Evolutionary conservation across 2,113 vertebrate genomes (phyloP).

Genomic region (rat (Rattus norvegicus)): DNA sequence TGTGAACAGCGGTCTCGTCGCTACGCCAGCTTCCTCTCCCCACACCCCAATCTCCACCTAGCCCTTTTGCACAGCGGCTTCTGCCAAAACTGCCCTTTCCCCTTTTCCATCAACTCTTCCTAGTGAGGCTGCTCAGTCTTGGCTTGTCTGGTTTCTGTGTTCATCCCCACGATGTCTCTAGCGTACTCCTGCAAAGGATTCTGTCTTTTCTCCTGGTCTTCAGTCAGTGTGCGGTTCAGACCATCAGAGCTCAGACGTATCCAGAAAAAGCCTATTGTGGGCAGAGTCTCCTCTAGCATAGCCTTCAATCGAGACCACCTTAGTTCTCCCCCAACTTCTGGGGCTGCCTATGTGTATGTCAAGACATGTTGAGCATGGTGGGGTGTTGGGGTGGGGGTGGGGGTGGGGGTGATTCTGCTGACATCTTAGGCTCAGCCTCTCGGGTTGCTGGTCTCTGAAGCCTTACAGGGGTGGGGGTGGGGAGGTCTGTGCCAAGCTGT

Average conservation of each 20-base stretch:
- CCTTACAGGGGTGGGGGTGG: background rate
- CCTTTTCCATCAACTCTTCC: background rate
- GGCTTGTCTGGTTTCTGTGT: background rate
- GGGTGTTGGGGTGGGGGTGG: too few relatives aligned
- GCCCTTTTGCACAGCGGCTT: background rate
- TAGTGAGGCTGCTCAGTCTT: background rate
- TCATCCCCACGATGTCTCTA: background rate
- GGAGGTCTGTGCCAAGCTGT: background rate
- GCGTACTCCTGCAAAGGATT: background rate
- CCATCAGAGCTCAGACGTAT: background rate
- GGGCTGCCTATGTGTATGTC: background rate
- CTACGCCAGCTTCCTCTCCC: background rate
- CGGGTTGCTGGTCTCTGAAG: background rate
- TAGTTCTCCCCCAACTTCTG: background rate
- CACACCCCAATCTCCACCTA: background rate
- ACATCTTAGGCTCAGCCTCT: background rate
- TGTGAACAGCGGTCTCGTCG: too few relatives aligned
- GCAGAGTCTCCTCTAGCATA: accelerated
- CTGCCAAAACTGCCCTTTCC: background rate
- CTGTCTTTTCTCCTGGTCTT: too few relatives aligned
- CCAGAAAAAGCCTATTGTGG: background rate
- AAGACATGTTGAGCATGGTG: background rate
- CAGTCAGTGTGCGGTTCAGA: too few relatives aligned
- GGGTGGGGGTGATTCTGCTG: background rate
- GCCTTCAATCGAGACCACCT: too few relatives aligned